phyloP scores from a whole-genome alignment of 2,888 invertebrate genomes.

The Halictus ligatus region DNA sequence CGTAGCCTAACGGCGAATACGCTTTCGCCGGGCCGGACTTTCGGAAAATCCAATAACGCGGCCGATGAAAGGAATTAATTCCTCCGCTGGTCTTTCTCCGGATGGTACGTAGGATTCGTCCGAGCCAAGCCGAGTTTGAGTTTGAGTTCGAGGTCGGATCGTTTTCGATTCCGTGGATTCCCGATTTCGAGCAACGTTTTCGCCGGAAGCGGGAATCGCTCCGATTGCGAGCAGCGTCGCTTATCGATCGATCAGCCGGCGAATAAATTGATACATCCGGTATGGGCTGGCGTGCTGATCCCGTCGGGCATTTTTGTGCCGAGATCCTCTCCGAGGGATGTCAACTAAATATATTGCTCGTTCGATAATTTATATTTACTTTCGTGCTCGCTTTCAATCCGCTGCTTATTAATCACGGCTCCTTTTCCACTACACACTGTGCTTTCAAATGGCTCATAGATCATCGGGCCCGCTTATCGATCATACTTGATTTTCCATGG shows the following conservation, averaged over 20 bases:
- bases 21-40: conserved; percentile 14
- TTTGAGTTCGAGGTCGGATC: background rate
- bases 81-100: conserved; percentile 16
- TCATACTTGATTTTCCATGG: background rate
- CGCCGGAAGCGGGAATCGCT: background rate
- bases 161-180: conserved; percentile 11
- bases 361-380: background rate
- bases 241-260: conserved; percentile 10
- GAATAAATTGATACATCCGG: conserved; percentile 27
- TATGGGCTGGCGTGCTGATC: background rate
- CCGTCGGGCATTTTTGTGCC: background rate
- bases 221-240: conserved; percentile 4
- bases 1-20: conserved; percentile 24
- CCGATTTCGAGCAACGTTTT: background rate
- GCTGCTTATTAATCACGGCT: background rate
- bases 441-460: conserved; percentile 2
- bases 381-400: background rate
- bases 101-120: background rate
- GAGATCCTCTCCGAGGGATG: background rate
- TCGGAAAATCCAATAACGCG: conserved; percentile 60
- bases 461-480: background rate
- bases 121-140: background rate
- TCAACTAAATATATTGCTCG: background rate
- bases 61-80: conserved; percentile 36
- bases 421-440: background rate